Base-by-base conservation (phyloP, 1,140 invertebrate genomes). In the Acromyrmex heyeri region DNA sequence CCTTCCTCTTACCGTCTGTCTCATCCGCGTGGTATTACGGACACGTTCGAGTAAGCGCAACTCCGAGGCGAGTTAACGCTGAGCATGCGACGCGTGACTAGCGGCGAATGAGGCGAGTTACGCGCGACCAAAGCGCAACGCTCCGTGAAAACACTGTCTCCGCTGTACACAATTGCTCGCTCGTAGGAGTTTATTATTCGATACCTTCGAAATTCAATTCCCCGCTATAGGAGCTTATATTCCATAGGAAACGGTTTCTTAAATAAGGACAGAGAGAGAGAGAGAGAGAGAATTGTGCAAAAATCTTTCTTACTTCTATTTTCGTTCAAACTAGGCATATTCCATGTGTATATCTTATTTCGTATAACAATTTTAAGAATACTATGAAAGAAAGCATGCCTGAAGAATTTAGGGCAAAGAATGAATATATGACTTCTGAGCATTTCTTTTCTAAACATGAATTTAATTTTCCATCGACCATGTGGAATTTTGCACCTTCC, bases 31-130 rank as follows among this genome's bases (percentile, higher is more conserved):
- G n/a, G n/a, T 83, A 83, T 75, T 83, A 83, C 69, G 79, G 79
- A 83, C 79, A 83, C 79, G 79, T 83, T 83, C 79, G 79, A 61
- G 79, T 53, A 38, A 72, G 72, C 50, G 59, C 48, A 53, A 21
- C 67, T 78, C 77, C 73, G 34, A 86, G 57, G 83, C 69, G 87
- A 73, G 67, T 86, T 76, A 76, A 86, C 78, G 70, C 50, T 62
- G 79, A 57, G 86, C 90, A 82, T 77, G 86, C 86, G 86, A 93
- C 93, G 90, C 93, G 93, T 94, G 93, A 93, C 93, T 91, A 90
- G 87, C 88, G 86, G 91, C 91, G 91, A 94, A 93, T 93, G 93
- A 93, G 92, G 88, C 92, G 87, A 90, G 93, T 94, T 94, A 93
- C 92, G 90, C 92, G 93, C 90, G 75, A 88, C 89, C 90, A 65